These are phyloP conservation scores for Virgularia gustaviana DNA, from an alignment of 92 coral and sea anemone genomes.

Conservation along the genomic window DNA sequence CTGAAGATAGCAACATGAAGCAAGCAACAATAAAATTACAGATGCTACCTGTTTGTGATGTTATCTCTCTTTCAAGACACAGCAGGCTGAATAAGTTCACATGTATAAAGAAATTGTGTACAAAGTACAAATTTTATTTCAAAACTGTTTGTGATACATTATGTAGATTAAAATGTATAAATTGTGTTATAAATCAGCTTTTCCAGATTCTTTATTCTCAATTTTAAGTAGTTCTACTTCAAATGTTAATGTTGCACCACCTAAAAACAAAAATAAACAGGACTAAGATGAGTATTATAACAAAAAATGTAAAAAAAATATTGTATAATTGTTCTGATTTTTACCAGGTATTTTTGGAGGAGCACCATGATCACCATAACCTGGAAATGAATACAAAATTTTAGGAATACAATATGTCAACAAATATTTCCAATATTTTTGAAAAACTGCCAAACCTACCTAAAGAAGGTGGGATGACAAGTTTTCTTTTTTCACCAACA, in stretches of 20 bases:
- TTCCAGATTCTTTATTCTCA: constrained; percentile 53
- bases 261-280: constrained; percentile 49
- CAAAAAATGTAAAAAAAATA: not conserved
- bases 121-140: too few species aligned
- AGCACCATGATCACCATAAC: constrained; percentile 91
- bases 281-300: not conserved
- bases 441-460: too few species aligned
- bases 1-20: too few species aligned
- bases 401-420: not conserved
- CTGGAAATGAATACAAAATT: constrained; percentile 35
- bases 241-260: constrained; percentile 96
- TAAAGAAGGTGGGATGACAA: constrained; percentile 83
- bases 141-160: not conserved
- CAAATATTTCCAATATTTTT: too few species aligned
- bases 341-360: constrained; percentile 84
- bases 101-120: too few species aligned
- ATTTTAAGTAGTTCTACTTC: constrained; percentile 96
- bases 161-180: not conserved
- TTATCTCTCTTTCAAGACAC: too few species aligned
- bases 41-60: too few species aligned
- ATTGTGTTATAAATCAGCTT: constrained; percentile 57
- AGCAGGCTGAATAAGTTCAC: too few species aligned
- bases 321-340: not conserved
- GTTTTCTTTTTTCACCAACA: constrained; percentile 90
- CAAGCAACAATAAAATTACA: too few species aligned